Evolutionary conservation across 2,888 invertebrate genomes (phyloP).

Genomic region (Cephalotes varians): DNA sequence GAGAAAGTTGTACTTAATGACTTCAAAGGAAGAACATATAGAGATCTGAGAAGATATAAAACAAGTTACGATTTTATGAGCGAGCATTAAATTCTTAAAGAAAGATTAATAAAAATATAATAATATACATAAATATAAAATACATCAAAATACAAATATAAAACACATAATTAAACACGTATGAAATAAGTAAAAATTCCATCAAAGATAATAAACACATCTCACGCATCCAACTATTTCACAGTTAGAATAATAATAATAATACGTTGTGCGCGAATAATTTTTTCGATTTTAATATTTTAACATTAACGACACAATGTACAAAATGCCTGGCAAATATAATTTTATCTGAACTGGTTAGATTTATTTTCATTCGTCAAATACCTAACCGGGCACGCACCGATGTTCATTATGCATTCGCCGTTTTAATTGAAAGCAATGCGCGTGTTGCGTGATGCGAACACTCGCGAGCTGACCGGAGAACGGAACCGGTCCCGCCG

Average conservation of each 20-base stretch:
- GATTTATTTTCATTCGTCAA: background rate
- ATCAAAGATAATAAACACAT: background rate
- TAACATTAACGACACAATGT: background rate
- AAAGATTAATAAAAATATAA: background rate
- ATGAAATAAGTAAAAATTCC: conserved; percentile 3
- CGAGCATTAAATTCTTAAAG: background rate
- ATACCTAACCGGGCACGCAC: background rate
- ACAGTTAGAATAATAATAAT: background rate
- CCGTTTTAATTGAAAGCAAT: conserved; percentile 47
- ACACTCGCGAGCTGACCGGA: conserved; percentile 44
- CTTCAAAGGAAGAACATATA: background rate
- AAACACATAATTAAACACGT: background rate
- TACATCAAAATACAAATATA: no score
- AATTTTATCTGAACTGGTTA: background rate
- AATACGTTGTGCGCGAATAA: background rate
- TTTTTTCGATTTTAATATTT: conserved; percentile 1
- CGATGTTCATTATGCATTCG: conserved; percentile 36
- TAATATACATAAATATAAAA: conserved; percentile 14
- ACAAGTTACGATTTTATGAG: background rate
- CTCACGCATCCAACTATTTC: background rate
- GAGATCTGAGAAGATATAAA: background rate
- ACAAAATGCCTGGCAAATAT: background rate
- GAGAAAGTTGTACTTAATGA: conserved; percentile 29
- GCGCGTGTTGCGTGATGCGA: conserved; percentile 49
- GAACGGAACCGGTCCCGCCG: conserved; percentile 69